Evolutionary conservation across 1,140 invertebrate genomes (phyloP).

Genomic region (Heliconius hewitsoni): DNA sequence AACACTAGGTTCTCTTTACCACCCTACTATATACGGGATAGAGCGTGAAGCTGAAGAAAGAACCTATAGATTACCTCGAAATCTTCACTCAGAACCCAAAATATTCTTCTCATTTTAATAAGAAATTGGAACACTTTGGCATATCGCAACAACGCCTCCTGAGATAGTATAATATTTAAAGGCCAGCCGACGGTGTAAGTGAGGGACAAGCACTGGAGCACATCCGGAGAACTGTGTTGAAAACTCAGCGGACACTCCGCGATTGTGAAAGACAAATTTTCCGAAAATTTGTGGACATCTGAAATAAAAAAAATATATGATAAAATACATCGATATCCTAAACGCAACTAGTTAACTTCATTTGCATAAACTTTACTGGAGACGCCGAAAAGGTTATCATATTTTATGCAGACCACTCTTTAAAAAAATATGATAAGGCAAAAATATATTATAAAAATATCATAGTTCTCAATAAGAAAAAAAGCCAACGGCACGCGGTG

Average conservation of each 20-base stretch:
- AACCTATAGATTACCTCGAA: conserved; percentile 78
- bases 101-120: conserved; percentile 87
- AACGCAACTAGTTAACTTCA: too few species aligned
- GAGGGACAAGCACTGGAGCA: conserved; percentile 85
- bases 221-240: conserved; percentile 84
- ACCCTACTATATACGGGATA: too few species aligned
- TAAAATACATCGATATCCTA: too few species aligned
- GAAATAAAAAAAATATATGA: conserved; percentile 36
- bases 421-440: too few species aligned
- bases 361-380: too few species aligned
- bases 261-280: conserved; percentile 83
- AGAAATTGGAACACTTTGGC: conserved; percentile 88
- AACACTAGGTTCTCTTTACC: too few species aligned
- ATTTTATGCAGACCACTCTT: too few species aligned
- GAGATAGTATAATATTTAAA: conserved; percentile 88
- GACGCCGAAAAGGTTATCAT: too few species aligned
- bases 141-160: conserved; percentile 85
- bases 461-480: background rate
- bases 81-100: conserved; percentile 86
- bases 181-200: conserved; percentile 88
- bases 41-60: too few species aligned
- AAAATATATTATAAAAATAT: too few species aligned
- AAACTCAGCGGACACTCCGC: conserved; percentile 82
- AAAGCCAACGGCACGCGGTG: conserved; percentile 43
- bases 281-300: conserved; percentile 81